Base-by-base conservation (phyloP, 2,888 invertebrate species). In the Chironomus riparius region DNA sequence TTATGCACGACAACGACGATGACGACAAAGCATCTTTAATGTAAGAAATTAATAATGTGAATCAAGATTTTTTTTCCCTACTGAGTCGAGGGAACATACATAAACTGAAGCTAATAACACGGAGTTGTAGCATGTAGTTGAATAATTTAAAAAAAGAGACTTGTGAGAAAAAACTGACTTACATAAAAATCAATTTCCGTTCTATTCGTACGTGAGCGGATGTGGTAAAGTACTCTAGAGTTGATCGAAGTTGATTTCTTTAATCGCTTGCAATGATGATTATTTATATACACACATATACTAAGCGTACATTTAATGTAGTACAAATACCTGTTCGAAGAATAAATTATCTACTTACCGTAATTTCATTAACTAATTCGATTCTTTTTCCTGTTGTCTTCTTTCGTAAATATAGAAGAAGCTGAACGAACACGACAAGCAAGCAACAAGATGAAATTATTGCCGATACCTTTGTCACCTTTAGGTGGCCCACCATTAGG, bases 401-500 rank as follows among this genome's bases (percentile, higher is more conserved):
- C 28, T 61, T 73, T 73, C 10, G 38, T 38, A 38, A 38, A 38
- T 38, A 38, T 38, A 38, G 38, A 38, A 38, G 38, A 38, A 38
- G 38, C 38, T 38, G 38, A 38, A 38, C 38, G 38, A 38, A 38
- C 38, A 38, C 38, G 38, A 38, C 38, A 38, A 38, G 10, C 38
- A 2, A 38, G 38, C 38, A 38, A 38, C 38, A 47, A 12, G 82
- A 89, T 89, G 89, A 89, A 89, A 87, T 88, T 89, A 83, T 87
- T 89, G 83, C 89, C 89, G 83, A 86, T 88, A 83, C 88, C 89
- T 86, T 83, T 91, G 85, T 89, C 91, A 82, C 88, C 90, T 80
- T 89, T 90, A 85, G 87, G 89, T 78, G 87, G 87, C 79, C 91
- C 93, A 83, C 89, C 90, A 78, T 86, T 94, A 80, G 91, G 92